Evolutionary conservation across 2,888 invertebrate genomes (phyloP), one percentile per base, ranked within the genome.

Genomic region (Dinocampus coccinellae): DNA sequence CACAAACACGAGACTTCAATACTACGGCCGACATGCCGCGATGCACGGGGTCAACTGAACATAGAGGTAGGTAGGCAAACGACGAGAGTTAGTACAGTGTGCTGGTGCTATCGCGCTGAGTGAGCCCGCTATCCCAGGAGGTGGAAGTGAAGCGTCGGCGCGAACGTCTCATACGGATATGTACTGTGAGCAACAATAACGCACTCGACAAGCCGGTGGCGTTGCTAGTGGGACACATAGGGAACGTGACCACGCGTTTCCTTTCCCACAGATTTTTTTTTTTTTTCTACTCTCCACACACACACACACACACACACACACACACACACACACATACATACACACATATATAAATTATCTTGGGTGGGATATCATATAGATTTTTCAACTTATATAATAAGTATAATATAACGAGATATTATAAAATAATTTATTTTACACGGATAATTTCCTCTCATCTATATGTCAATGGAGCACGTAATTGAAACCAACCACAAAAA

Each of bases 41-140:
- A 81, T 87, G 84, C 87, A 86, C 86, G 87, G 85, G 86, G 85
- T 86, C 85, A 86, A 87, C 87, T 87, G 86, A 85, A 81, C 80
- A 79, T 78, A 77, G 79, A 70, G 75, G 75, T 73, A 66, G 73
- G 65, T 39, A 55, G 73, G 72, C 52, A 69, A 66, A 60, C 61
- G 67, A 75, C 76, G 64, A 76, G 77, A 76, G 78, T 75, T 9
- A 73, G 77, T 75, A 76, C 70, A 66, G 75, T 75, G 71, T 72
- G 74, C 72, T 74, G 62, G 63, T 72, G 75, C 74, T 73, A 75
- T 73, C 75, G 77, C 75, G 76, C 47, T n/a, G 47, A 47, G 16
- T 1, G 47, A 47, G 47, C 47, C 47, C 16, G 47, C n/a, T 47
- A 6, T 16, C 16, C 47, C 47, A 16, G 47, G 47, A 16, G 47